Percentiles rank a stretch among this genome's conserved stretches.
Conservation (phyloP, 2,888 invertebrate species). For the Caenorhabditis angaria region DNA sequence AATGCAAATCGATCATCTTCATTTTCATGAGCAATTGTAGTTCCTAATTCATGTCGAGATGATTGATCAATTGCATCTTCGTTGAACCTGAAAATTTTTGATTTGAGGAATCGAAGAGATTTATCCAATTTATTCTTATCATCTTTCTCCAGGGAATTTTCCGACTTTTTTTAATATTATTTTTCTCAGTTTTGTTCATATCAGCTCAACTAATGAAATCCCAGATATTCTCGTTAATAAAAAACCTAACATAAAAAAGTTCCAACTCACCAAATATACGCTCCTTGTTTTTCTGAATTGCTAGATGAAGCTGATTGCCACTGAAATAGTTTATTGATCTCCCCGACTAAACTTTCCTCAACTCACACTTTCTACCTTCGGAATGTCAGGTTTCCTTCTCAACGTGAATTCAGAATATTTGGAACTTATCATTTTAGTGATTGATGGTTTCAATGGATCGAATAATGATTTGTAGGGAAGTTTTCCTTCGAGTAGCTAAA, state of each 20-base stretch:
- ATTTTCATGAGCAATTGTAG: slow-evolving; percentile 32
- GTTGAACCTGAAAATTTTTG: slow-evolving; percentile 33
- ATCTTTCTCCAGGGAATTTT: background rate
- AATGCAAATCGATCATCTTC: slow-evolving; percentile 34
- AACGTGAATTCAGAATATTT: background rate
- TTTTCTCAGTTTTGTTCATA: too few relatives aligned
- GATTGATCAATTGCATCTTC: slow-evolving; percentile 26
- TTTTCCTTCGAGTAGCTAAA: slow-evolving; percentile 38
- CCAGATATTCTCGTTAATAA: background rate
- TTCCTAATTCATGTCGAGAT: slow-evolving; percentile 22
- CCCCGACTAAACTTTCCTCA: background rate
- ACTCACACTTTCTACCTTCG: background rate
- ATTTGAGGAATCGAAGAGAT: background rate
- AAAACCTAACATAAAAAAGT: background rate
- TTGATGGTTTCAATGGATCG: slow-evolving; percentile 30
- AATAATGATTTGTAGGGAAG: slow-evolving; percentile 31
- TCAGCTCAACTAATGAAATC: too few relatives aligned
- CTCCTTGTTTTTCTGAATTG: background rate
- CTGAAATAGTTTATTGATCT: background rate
- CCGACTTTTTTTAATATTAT: too few relatives aligned
- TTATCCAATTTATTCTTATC: background rate
- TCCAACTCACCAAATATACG: background rate
- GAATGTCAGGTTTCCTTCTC: background rate
- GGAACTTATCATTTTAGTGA: slow-evolving; percentile 1
- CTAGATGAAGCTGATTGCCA: background rate